These are phyloP conservation scores for Scaptomyza montana DNA, from an alignment of 1,140 invertebrate species.

Conservation along the genomic window DNA sequence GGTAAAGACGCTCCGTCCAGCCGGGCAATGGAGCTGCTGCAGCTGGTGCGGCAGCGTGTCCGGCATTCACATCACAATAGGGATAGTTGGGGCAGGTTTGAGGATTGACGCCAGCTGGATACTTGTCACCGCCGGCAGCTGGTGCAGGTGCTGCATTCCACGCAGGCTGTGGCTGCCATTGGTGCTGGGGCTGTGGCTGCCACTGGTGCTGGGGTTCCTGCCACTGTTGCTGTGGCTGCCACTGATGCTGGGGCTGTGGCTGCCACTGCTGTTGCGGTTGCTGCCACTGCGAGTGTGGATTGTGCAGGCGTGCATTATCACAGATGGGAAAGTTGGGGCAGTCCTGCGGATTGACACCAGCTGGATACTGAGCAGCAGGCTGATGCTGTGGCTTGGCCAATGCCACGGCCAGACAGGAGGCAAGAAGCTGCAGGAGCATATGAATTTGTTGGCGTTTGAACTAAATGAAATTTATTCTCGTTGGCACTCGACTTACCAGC, in stretches of 20 bases:
- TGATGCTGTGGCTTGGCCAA: conserved; percentile 80
- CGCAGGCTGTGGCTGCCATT: conserved; percentile 68
- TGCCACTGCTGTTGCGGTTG: conserved; percentile 70
- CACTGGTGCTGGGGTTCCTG: conserved; percentile 46
- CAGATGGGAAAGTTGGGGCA: conserved; percentile 83
- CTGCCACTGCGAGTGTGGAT: conserved; percentile 67
- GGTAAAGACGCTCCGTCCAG: conserved; percentile 83
- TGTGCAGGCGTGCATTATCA: conserved; percentile 83
- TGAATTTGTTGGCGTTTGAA: neutral
- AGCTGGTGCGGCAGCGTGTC: conserved; percentile 61
- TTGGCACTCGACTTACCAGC: conserved; percentile 66
- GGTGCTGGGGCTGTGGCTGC: conserved; percentile 55
- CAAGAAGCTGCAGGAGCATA: conserved; percentile 55
- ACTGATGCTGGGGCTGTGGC: conserved; percentile 62
- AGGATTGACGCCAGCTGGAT: conserved; percentile 83
- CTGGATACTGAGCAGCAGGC: conserved; percentile 79
- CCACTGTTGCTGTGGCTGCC: conserved; percentile 59
- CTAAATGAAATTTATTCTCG: neutral
- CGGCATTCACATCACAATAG: conserved; percentile 81
- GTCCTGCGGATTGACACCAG: conserved; percentile 83
- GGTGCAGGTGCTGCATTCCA: conserved; percentile 69
- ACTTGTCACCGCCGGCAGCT: conserved; percentile 74
- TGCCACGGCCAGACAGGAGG: conserved; percentile 62
- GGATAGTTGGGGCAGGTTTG: conserved; percentile 84
- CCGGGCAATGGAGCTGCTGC: conserved; percentile 77